Evolutionary conservation across 2,797 vertebrate genomes (phyloP), one percentile per base, ranked within the genome.

Genomic region (Forpus xanthops): DNA sequence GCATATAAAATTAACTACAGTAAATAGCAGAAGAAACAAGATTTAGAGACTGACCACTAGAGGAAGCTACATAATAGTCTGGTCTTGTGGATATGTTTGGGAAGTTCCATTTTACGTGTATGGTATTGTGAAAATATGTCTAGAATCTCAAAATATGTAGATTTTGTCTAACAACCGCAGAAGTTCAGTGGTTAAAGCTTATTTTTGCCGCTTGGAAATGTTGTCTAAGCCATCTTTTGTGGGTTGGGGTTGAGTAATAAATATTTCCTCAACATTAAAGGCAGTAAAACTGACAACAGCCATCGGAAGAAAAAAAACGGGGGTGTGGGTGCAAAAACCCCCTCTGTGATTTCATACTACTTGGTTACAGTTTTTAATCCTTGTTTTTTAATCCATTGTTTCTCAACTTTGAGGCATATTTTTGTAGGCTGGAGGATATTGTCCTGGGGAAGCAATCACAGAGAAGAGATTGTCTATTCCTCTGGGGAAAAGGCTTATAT

Each of bases 31-130:
- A 87, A 85, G n/a, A 84, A 81, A 62, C 25, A 90, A 84, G 50
- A 83, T 95, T 87, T 89, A 58, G 41, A 49, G 39, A 61, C 50
- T 88, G 91, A 56, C 79, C 89, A 78, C 73, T 94, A 93, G 85
- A 83, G 82, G 93, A 94, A 83, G 90, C 92, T 79, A 79, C 30
- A 1, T 76, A 94, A 55, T 90, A 90, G 62, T 70, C 55, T 89
- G 39, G 47, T 87, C 39, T 87, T 89, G 15, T 68, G 45, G 50
- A 45, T 60, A 6, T 73, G 50, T 55, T 82, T 76, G 39, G 53
- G 17, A 75, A 84, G 81, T 94, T 86, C 27, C 8, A 50, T 90
- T 91, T 93, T 92, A 70, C 30, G 31, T 31, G 42, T 89, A 39
- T 1, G 1, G 2, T 68, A 30, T 42, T 81, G 16, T 78, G 77